Evolutionary conservation across 2,797 vertebrate species (phyloP).

Genomic region (Novumbra hubbsi): DNA sequence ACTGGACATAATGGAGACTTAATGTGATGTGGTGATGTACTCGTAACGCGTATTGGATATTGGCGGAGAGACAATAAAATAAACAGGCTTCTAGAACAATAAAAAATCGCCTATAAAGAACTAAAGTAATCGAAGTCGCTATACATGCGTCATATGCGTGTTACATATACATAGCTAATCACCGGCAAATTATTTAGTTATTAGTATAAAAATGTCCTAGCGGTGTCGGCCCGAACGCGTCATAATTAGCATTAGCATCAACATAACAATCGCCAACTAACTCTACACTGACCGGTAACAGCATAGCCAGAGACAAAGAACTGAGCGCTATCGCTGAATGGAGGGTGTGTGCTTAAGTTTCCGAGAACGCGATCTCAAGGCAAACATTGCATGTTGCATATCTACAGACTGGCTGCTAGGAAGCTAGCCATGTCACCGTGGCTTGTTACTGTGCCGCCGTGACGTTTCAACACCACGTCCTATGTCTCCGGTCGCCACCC

Average conservation of each 20-base stretch:
- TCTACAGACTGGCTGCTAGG: neutral
- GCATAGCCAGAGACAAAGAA: neutral
- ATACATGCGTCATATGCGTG: no score
- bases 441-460: neutral
- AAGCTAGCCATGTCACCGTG: neutral
- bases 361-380: neutral
- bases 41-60: no score
- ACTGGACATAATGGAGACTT: no score
- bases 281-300: neutral
- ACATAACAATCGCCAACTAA: neutral
- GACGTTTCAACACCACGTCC: conserved; percentile 11
- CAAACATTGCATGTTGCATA: neutral
- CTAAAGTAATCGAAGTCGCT: no score
- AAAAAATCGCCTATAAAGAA: no score
- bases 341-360: neutral
- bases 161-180: no score
- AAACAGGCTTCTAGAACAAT: no score
- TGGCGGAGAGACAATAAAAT: no score
- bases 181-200: no score
- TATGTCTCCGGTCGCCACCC: neutral
- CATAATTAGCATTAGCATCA: neutral
- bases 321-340: neutral
- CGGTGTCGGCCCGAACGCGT: no score
- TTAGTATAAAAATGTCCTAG: no score
- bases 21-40: no score